A percentile compares a stretch with the other conserved stretches of the same genome.
Conservation (phyloP, 2,113 vertebrate genomes). For the Rattus rattus region DNA sequence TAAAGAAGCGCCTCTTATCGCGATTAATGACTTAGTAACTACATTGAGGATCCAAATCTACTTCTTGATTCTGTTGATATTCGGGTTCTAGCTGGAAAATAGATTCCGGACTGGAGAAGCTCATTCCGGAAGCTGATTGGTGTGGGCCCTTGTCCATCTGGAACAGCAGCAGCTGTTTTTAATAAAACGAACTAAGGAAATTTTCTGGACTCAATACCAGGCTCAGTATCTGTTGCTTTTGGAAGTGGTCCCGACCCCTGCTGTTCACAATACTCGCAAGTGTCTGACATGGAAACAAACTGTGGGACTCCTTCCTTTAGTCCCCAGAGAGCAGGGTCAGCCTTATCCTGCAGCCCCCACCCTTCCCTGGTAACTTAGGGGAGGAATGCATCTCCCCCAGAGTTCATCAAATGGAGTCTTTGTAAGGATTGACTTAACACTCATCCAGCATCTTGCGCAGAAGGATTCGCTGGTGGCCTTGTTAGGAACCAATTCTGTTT, state of each 20-base stretch:
- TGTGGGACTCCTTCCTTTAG: background rate
- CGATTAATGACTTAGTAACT: background rate
- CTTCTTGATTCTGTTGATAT: background rate
- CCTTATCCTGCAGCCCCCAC: background rate
- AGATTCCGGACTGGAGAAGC: background rate
- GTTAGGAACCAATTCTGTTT: conserved; percentile 3
- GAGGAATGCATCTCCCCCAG: background rate
- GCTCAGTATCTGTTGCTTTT: conserved; percentile 13
- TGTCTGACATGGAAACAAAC: background rate
- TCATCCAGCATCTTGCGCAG: background rate
- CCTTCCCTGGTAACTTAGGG: background rate
- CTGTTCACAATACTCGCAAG: background rate
- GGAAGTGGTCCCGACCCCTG: background rate
- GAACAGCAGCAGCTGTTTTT: conserved; percentile 51
- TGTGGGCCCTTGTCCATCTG: conserved; percentile 57
- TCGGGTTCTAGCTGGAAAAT: conserved; percentile 38
- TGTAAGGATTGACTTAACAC: background rate
- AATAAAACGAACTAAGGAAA: conserved; percentile 65
- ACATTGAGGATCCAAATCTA: background rate
- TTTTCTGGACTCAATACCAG: conserved; percentile 24
- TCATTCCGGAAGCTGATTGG: conserved; percentile 37
- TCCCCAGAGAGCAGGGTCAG: background rate
- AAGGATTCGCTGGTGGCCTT: background rate
- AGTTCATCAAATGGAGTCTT: background rate
- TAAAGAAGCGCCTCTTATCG: background rate